phyloP scores from a whole-genome alignment of 2,797 vertebrate genomes.

The Cetoscarus ocellatus region DNA sequence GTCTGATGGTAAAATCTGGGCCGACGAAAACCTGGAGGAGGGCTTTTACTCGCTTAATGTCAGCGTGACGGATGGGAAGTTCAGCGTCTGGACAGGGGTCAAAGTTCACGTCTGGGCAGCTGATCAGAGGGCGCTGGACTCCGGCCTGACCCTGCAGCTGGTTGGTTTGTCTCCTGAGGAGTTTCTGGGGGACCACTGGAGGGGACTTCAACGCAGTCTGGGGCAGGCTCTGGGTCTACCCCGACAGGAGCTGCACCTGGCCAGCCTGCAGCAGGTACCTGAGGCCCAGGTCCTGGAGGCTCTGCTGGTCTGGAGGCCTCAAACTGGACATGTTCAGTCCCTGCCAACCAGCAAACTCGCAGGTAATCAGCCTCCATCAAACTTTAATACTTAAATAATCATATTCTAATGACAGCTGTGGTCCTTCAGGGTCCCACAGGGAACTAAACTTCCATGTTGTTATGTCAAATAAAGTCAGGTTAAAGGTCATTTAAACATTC shows the following conservation, averaged over 20 bases:
- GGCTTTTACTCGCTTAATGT: conserved; percentile 92
- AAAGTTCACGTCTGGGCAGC: conserved; percentile 90
- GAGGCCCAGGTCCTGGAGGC: conserved; percentile 83
- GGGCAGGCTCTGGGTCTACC: conserved; percentile 83
- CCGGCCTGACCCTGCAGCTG: conserved; percentile 89
- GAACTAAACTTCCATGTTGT: too few species aligned
- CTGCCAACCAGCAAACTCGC: conserved; percentile 82
- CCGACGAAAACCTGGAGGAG: conserved; percentile 82
- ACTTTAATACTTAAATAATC: neutral
- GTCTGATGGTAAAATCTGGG: conserved; percentile 90
- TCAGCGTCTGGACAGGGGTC: conserved; percentile 82
- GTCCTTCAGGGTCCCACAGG: too few species aligned
- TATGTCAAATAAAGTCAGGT: too few species aligned
- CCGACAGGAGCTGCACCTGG: conserved; percentile 90
- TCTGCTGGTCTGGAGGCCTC: conserved; percentile 87
- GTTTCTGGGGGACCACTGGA: conserved; percentile 94
- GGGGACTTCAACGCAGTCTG: conserved; percentile 90
- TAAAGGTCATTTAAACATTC: too few species aligned
- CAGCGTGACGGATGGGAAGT: conserved; percentile 93
- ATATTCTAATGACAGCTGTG: too few species aligned
- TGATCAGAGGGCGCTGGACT: conserved; percentile 83
- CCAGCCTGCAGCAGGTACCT: conserved; percentile 91
- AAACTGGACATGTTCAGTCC: conserved; percentile 60
- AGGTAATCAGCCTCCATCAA: conserved; percentile 37
- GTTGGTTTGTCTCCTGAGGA: conserved; percentile 89